phyloP scores from a whole-genome alignment of 1,140 invertebrate genomes.

The Pectinophora gossypiella region DNA sequence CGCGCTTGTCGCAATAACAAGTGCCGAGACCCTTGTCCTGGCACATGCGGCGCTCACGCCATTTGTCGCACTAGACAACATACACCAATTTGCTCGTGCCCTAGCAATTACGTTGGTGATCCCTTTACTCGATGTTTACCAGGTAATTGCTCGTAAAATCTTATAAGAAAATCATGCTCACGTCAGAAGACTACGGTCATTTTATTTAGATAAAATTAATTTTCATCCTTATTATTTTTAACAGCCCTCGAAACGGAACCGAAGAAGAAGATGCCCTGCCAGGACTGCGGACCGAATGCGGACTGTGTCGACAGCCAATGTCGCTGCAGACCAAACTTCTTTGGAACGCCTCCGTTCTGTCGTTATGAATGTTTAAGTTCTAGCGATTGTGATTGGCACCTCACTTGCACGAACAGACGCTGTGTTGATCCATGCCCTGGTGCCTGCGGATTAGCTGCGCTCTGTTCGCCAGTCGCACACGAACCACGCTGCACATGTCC shows the following conservation, averaged over 20 bases:
- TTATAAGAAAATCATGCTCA: not conserved
- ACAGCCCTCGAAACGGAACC: conserved; percentile 70
- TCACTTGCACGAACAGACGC: conserved; percentile 82
- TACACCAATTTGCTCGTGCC: conserved; percentile 83
- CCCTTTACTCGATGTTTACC: conserved; percentile 80
- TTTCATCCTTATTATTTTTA: conserved; percentile 73
- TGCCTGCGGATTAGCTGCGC: conserved; percentile 81
- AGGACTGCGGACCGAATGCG: conserved; percentile 80
- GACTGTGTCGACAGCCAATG: conserved; percentile 78
- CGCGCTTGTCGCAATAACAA: conserved; percentile 82
- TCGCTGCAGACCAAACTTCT: conserved; percentile 78
- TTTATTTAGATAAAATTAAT: no score
- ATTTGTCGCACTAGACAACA: conserved; percentile 83
- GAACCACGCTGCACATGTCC: conserved; percentile 86
- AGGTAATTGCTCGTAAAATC: conserved; percentile 77
- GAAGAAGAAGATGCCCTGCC: conserved; percentile 77
- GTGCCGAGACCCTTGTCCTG: conserved; percentile 85
- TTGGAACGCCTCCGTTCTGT: conserved; percentile 82
- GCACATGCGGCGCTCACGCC: conserved; percentile 83
- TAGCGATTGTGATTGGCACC: conserved; percentile 80
- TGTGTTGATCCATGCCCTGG: conserved; percentile 86
- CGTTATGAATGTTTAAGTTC: conserved; percentile 82
- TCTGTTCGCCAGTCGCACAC: conserved; percentile 84
- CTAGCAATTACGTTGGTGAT: conserved; percentile 80
- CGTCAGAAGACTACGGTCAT: no score